phyloP scores from a whole-genome alignment of 2,113 vertebrate species.

The Drymodes brunneopygia region DNA sequence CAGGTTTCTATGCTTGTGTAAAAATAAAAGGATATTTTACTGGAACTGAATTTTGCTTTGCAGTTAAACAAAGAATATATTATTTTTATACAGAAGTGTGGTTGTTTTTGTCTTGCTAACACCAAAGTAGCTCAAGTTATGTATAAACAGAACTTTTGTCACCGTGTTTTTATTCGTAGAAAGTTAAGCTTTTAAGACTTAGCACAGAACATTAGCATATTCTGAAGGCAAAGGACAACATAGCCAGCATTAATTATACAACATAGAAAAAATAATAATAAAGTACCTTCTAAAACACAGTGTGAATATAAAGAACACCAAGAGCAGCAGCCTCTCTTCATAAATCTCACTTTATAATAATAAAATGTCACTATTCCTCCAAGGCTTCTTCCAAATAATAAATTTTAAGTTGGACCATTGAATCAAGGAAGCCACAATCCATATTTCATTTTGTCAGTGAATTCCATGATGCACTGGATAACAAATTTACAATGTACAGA shows the following conservation, averaged over 20 bases:
- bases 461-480: background rate
- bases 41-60: background rate
- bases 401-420: background rate
- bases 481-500: background rate
- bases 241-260: background rate
- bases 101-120: background rate
- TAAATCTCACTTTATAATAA: constrained; percentile 22
- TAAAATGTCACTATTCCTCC: background rate
- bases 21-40: background rate
- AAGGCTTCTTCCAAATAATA: constrained; percentile 14
- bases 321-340: background rate
- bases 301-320: background rate
- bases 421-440: background rate
- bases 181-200: background rate
- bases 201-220: background rate
- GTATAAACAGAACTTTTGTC: background rate
- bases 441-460: background rate
- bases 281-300: background rate
- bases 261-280: background rate
- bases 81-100: background rate
- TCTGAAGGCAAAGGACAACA: background rate
- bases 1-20: background rate
- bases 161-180: background rate
- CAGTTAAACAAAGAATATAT: background rate
- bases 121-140: background rate